Evolutionary conservation across 2,113 vertebrate genomes (phyloP).

Genomic region (Cromileptes altivelis): DNA sequence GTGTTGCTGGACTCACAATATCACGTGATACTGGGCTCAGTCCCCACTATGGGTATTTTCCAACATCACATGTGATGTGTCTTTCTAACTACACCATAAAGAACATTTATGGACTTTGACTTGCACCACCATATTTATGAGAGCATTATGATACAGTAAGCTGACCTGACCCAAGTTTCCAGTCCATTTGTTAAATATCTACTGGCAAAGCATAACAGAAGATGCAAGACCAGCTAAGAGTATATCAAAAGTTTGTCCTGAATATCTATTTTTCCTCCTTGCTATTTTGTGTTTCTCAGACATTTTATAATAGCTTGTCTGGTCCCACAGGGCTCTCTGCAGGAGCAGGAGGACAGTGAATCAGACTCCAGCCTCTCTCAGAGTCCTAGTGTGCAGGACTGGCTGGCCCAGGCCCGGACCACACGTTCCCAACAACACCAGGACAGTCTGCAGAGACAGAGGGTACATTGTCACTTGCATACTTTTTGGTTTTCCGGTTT

Average conservation of each 20-base stretch:
- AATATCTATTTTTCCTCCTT: neutral
- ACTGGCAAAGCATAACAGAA: neutral
- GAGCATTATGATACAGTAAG: neutral
- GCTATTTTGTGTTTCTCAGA: neutral
- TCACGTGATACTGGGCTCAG: neutral
- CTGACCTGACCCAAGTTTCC: neutral
- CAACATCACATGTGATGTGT: neutral
- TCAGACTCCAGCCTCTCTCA: conserved; percentile 87
- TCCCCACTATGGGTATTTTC: neutral
- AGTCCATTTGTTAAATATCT: neutral
- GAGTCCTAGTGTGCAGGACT: conserved; percentile 94
- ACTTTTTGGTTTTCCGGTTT: neutral
- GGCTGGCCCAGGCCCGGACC: conserved; percentile 91
- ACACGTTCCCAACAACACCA: conserved; percentile 91
- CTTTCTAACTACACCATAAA: neutral
- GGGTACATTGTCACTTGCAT: conserved; percentile 76
- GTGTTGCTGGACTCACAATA: neutral
- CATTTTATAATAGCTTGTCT: neutral
- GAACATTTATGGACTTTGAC: neutral
- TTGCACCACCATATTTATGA: neutral
- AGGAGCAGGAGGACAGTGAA: conserved; percentile 91
- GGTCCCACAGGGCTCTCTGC: conserved; percentile 84
- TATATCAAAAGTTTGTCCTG: neutral
- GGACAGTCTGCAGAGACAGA: conserved; percentile 92
- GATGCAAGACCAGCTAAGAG: neutral